phyloP scores from a whole-genome alignment of 2,797 vertebrate species.

The Sternarchorhynchus goeldii region DNA sequence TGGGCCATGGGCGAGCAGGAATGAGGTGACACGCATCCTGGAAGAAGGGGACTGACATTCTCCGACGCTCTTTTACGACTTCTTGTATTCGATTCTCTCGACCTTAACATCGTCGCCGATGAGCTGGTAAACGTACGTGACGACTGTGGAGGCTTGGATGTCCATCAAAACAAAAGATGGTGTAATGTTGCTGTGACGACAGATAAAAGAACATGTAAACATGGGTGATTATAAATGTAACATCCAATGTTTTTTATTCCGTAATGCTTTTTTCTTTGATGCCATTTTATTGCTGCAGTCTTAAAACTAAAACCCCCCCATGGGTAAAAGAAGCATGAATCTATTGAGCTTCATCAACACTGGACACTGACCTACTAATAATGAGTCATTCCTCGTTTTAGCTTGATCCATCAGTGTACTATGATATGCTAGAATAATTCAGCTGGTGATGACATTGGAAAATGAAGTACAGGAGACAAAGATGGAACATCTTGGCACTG shows the following conservation, averaged over 20 bases:
- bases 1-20: conserved; percentile 69
- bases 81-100: conserved; percentile 99
- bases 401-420: no score
- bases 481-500: no score
- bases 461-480: no score
- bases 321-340: no score
- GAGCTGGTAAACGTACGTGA: conserved; percentile 98
- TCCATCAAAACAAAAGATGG: conserved; percentile 99
- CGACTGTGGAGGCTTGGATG: conserved; percentile 98
- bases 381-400: no score
- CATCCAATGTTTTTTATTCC: not conserved
- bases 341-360: no score
- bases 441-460: no score
- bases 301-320: no score
- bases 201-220: conserved; percentile 28
- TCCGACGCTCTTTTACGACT: conserved; percentile 78
- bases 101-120: conserved; percentile 98
- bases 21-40: conserved; percentile 64
- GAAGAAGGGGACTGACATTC: conserved; percentile 34
- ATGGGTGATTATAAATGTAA: not conserved
- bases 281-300: no score
- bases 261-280: no score
- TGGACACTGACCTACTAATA: no score
- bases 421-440: no score
- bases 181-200: conserved; percentile 90